phyloP scores from a whole-genome alignment of 2,888 invertebrate species.

The Drosophila prolongata region DNA sequence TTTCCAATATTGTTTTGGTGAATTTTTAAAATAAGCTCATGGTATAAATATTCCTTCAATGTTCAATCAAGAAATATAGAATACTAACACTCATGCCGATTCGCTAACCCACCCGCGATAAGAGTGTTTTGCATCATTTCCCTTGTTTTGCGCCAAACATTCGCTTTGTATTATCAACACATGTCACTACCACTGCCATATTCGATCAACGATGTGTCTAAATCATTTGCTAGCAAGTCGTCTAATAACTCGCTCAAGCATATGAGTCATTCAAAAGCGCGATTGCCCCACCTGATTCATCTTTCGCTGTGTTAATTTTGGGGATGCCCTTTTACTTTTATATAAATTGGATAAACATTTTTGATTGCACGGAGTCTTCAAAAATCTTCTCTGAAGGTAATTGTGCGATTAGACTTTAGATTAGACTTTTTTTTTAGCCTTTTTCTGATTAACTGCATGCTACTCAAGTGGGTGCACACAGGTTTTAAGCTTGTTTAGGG shows the following conservation, averaged over 20 bases:
- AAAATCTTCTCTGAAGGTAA: too few relatives aligned
- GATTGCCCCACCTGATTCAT: slow-evolving; percentile 5
- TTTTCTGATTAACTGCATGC: too few relatives aligned
- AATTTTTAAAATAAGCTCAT: too few relatives aligned
- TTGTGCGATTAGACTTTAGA: too few relatives aligned
- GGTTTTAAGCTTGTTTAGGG: neutral
- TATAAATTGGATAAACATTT: neutral
- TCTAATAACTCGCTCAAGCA: neutral
- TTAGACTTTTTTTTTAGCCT: too few relatives aligned
- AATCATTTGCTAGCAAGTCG: neutral
- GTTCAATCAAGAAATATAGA: neutral
- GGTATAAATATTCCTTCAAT: too few relatives aligned
- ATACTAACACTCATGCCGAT: neutral
- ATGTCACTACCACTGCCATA: slow-evolving; percentile 2
- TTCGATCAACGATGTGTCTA: neutral
- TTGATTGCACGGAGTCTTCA: neutral
- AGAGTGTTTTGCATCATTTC: slow-evolving; percentile 12
- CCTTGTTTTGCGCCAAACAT: slow-evolving; percentile 26
- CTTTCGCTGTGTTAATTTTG: neutral
- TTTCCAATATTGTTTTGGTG: too few relatives aligned
- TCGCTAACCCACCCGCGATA: slow-evolving; percentile 1
- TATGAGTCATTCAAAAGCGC: slow-evolving; percentile 10
- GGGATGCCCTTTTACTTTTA: neutral
- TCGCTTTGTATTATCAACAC: slow-evolving; percentile 2
- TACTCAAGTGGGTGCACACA: too few relatives aligned